A percentile compares a stretch with the other conserved stretches of the same genome.
Conservation (phyloP, 2,797 vertebrate genomes). For the Siniperca scherzeri region DNA sequence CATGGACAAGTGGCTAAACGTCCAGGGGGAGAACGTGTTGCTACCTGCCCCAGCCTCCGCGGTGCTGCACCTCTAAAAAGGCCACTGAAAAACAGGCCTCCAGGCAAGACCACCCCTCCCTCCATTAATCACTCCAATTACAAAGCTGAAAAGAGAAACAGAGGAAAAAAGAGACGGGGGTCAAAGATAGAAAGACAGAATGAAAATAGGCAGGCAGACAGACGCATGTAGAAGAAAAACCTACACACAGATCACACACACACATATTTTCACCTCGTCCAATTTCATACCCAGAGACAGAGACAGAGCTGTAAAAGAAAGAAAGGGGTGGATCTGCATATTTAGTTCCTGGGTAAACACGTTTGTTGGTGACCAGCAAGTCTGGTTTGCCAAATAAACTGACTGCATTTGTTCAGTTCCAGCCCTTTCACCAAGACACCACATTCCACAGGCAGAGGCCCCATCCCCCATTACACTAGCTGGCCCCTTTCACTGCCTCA, state of each 20-base stretch:
- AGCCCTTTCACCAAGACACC: constrained; percentile 84
- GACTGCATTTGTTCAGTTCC: constrained; percentile 82
- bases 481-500: constrained; percentile 81
- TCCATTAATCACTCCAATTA: constrained; percentile 85
- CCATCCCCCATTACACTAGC: constrained; percentile 81
- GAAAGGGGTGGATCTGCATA: constrained; percentile 63
- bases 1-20: constrained; percentile 72
- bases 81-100: constrained; percentile 79
- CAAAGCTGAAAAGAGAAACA: constrained; percentile 75
- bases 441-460: constrained; percentile 85
- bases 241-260: constrained; percentile 4
- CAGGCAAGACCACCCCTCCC: constrained; percentile 80
- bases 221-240: constrained; percentile 24
- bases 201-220: constrained; percentile 53
- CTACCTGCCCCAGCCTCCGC: constrained; percentile 76
- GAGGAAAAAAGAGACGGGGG: constrained; percentile 17
- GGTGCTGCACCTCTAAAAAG: constrained; percentile 72
- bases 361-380: constrained; percentile 77
- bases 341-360: constrained; percentile 76
- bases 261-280: constrained; percentile 15
- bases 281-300: constrained; percentile 16
- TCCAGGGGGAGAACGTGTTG: constrained; percentile 79
- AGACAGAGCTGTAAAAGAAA: not conserved
- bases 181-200: constrained; percentile 47
- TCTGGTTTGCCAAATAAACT: constrained; percentile 85